Conservation (phyloP, 2,797 vertebrate species). For the Coendou prehensilis region DNA sequence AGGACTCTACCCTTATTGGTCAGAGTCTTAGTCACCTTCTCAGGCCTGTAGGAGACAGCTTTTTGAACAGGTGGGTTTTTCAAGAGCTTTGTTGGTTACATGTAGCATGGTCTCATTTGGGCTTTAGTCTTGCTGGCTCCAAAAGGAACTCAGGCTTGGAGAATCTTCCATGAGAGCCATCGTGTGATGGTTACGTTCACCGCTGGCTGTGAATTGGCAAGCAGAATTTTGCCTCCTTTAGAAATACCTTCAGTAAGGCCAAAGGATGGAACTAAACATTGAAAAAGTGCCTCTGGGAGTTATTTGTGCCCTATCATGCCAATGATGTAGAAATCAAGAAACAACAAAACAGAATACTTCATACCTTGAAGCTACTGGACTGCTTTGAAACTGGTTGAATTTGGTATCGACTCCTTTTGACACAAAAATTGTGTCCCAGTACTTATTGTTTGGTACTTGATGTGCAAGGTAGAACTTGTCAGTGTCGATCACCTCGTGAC, state of each 20-base stretch:
- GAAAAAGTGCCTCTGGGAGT: not conserved
- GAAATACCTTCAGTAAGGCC: constrained; percentile 1
- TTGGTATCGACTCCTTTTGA: not conserved
- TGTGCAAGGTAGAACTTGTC: not conserved
- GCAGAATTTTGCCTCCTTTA: constrained; percentile 50
- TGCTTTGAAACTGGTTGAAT: not conserved
- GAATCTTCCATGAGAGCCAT: not conserved
- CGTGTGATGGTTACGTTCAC: not conserved
- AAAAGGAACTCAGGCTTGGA: not conserved
- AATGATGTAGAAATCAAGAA: constrained; percentile 22
- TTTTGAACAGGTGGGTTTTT: not conserved
- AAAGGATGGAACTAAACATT: not conserved
- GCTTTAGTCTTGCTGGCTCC: not conserved
- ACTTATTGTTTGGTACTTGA: not conserved
- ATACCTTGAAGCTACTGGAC: not conserved
- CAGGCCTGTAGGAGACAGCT: not conserved
- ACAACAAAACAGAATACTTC: not conserved
- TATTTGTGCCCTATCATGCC: not conserved
- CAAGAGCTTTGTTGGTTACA: not conserved
- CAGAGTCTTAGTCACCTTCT: not conserved
- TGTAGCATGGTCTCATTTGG: not conserved
- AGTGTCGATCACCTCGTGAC: not conserved
- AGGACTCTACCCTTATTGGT: not conserved
- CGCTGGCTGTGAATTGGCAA: not conserved
- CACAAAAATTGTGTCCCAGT: not conserved